Evolutionary conservation across 2,888 invertebrate genomes (phyloP).

Genomic region (Lathronympha strigana): DNA sequence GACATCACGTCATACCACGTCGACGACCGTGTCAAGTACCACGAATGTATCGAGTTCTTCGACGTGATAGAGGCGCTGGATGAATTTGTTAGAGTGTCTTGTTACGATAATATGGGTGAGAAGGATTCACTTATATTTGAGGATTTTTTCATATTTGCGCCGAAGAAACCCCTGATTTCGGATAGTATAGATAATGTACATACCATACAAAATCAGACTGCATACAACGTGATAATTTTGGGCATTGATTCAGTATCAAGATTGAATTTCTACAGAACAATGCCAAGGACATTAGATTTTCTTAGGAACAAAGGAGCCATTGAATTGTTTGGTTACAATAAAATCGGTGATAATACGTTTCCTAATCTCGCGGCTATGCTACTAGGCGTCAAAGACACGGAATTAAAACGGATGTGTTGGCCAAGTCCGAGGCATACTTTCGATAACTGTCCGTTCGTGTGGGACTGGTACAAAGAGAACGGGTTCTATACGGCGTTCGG

Average conservation of each 20-base stretch:
- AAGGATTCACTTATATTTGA: constrained; percentile 77
- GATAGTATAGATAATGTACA: constrained; percentile 51
- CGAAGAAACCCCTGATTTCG: constrained; percentile 62
- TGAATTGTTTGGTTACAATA: constrained; percentile 95
- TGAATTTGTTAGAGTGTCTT: constrained; percentile 89
- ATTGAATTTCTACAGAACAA: constrained; percentile 92
- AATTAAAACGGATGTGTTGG: constrained; percentile 87
- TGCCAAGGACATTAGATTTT: constrained; percentile 88
- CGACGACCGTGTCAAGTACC: constrained; percentile 79
- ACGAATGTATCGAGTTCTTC: constrained; percentile 78
- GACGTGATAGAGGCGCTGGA: constrained; percentile 71
- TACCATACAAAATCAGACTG: constrained; percentile 53
- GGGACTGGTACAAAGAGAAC: constrained; percentile 89
- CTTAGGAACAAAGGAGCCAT: constrained; percentile 87
- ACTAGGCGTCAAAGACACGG: constrained; percentile 87
- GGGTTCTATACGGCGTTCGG: constrained; percentile 92
- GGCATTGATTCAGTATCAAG: constrained; percentile 95
- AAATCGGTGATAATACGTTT: constrained; percentile 97
- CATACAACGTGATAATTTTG: constrained; percentile 89
- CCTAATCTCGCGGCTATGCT: constrained; percentile 94
- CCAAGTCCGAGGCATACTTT: constrained; percentile 83
- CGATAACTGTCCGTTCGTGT: constrained; percentile 92
- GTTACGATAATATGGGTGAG: constrained; percentile 73
- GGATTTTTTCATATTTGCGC: constrained; percentile 88
- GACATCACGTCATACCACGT: constrained; percentile 71